phyloP scores from a whole-genome alignment of 53 echinoderm and acorn worm species.

The Hippasteria phrygiana region DNA sequence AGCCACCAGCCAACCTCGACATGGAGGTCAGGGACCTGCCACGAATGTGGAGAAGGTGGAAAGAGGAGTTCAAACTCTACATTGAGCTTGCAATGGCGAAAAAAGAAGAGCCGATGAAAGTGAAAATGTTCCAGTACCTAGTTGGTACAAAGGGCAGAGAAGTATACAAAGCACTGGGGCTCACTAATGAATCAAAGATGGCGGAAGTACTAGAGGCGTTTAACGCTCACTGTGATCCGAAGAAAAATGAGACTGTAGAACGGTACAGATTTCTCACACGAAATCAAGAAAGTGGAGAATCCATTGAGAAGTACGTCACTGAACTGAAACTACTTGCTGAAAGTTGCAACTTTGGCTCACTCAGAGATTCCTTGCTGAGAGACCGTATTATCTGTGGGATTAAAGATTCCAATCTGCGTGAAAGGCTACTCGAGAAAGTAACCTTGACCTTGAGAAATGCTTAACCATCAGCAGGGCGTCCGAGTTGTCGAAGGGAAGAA shows the following conservation, averaged over 20 bases:
- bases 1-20: no score
- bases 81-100: neutral
- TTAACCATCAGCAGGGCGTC: constrained; percentile 44
- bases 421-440: constrained; percentile 31
- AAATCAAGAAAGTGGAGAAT: constrained; percentile 42
- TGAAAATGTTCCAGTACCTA: neutral
- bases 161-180: neutral
- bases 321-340: constrained; percentile 49
- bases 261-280: constrained; percentile 59
- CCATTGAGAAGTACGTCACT: constrained; percentile 20
- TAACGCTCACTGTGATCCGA: constrained; percentile 43
- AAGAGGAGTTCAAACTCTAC: neutral
- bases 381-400: constrained; percentile 55
- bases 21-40: no score
- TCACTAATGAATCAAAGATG: constrained; percentile 33
- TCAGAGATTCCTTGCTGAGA: constrained; percentile 53
- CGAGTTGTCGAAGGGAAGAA: constrained; percentile 39
- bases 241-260: constrained; percentile 56
- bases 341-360: constrained; percentile 27
- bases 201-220: constrained; percentile 19
- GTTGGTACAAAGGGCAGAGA: neutral
- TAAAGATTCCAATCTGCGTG: constrained; percentile 34
- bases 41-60: neutral
- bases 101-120: no score
- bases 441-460: constrained; percentile 38